Conservation (phyloP, 2,113 vertebrate species). For the Benitochromis conjunctus region DNA sequence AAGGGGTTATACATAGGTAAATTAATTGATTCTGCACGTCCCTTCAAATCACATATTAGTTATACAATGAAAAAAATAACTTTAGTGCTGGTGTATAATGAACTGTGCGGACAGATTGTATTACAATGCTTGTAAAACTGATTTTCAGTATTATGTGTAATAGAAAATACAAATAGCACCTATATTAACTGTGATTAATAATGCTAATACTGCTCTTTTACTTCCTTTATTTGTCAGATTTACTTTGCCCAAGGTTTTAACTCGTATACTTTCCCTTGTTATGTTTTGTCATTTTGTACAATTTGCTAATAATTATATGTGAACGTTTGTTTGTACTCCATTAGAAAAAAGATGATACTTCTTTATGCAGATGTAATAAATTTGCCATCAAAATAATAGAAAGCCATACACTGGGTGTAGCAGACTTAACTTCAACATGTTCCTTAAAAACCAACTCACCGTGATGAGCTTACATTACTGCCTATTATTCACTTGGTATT, state of each 20-base stretch:
- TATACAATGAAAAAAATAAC: not conserved
- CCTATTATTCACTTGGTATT: not conserved
- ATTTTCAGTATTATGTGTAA: not conserved
- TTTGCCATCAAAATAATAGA: not conserved
- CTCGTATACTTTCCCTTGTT: not conserved
- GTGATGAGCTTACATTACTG: not conserved
- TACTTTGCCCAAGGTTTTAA: not conserved
- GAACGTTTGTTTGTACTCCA: not conserved
- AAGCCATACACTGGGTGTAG: not conserved
- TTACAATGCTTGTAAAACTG: not conserved
- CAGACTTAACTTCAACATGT: not conserved
- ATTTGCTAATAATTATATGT: not conserved
- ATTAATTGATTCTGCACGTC: not conserved
- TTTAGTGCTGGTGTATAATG: not conserved
- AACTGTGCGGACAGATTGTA: not conserved
- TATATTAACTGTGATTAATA: not conserved
- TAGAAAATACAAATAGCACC: fast-evolving
- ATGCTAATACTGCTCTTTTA: not conserved
- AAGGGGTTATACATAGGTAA: not conserved
- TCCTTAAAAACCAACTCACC: not conserved
- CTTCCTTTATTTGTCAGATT: not conserved
- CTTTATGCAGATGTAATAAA: not conserved
- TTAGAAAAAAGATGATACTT: not conserved
- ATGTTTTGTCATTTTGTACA: not conserved
- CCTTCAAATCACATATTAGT: not conserved